Evolutionary conservation across 2,888 invertebrate genomes (phyloP), one percentile per base, ranked within the genome.

Genomic region (Drosophila mercatorum): DNA sequence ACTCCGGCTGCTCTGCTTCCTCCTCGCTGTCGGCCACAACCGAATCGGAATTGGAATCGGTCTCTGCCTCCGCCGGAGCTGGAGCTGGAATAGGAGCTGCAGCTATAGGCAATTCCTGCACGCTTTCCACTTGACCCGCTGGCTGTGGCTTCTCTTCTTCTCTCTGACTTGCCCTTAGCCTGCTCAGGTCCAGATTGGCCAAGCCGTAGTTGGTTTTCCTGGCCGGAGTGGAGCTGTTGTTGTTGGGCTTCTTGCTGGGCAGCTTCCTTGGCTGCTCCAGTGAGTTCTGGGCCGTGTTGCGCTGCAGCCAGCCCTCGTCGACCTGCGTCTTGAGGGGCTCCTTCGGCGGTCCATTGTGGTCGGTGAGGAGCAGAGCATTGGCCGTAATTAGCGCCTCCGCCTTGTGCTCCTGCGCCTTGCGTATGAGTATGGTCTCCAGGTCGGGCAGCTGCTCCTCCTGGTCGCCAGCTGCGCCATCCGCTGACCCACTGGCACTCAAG

Each of bases 11-110:
- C n/a, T 83, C 80, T 4, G 70, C 68, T 85, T 96, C 96, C 44
- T 95, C 95, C 78, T 95, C 96, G 92, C 96, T 96, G 79, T 95
- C 95, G 14, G 92, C 94, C 60, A 95, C 93, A 69, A 95, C 93
- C 91, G 97, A 97, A 82, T 96, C 96, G 88, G 95, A 95, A 82
- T 96, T 95, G 75, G 93, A 93, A 34, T 80, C 71, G 6, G 28
- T 36, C 7, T 56, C 53, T 2, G 55, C 40, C 12, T 22, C 52
- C 7, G 31, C 8, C 7, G 51, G 34, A 6, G 28, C 11, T n/a
- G 43, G 36, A 8, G 26, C 11, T n/a, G 40, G 22, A 14, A 4
- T 3, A 3, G 31, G 31, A 49, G 31, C 49, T 17, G 34, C 0
- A 51, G 17, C 11, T 34, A 11, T 14, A 34, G 53, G 22, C 3